Evolutionary conservation across 2,888 invertebrate genomes (phyloP), one percentile per base, ranked within the genome.

Genomic region (Meghimatium bilineatum): DNA sequence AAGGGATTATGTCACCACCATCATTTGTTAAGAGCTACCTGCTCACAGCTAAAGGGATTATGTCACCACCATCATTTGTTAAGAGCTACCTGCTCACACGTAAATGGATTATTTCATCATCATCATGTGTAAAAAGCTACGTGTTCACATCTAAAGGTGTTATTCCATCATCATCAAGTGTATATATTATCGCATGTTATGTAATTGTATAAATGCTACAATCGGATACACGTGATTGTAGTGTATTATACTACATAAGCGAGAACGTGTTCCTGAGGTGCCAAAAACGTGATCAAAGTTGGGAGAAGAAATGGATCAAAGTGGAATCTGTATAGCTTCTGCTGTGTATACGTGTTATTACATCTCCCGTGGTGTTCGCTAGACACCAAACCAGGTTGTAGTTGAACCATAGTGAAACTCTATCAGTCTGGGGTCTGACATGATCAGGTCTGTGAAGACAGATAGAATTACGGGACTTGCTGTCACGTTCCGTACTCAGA

Each of bases 361-460:
- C 26, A 26, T 60, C 71, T 69, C 80, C 80, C 38, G 71, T 23
- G 12, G 80, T 32, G 80, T 52, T 69, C 34, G 17, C 26, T 80
- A 71, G 56, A 80, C 56, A 56, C 71, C 17, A 71, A 26, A 71
- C 23, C 80, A 69, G 23, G 38, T 67, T 79, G 52, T 74, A 32
- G 32, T 49, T 20, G 52, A 34, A 32, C n/a, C 56, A 26, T 49
- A 12, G n/a, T 75, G 82, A 44, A 82, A 82, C 82, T 29, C 14
- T 74, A 82, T 75, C 75, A 63, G 66, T 29, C 67, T 44, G 66
- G 60, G 75, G 12, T 32, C 49, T 34, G 52, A 17, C 26, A n/a
- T 32, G 66, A 36, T 34, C 75, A 2, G 38, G 38, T 52, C 75
- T 82, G 23, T 82, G 82, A 82, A 82, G 82, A 26, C 82, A 49